Percentiles rank a stretch among this genome's conserved stretches.
phyloP scores from a whole-genome alignment of 1,140 invertebrate species.

The Tetramorium alpestre region DNA sequence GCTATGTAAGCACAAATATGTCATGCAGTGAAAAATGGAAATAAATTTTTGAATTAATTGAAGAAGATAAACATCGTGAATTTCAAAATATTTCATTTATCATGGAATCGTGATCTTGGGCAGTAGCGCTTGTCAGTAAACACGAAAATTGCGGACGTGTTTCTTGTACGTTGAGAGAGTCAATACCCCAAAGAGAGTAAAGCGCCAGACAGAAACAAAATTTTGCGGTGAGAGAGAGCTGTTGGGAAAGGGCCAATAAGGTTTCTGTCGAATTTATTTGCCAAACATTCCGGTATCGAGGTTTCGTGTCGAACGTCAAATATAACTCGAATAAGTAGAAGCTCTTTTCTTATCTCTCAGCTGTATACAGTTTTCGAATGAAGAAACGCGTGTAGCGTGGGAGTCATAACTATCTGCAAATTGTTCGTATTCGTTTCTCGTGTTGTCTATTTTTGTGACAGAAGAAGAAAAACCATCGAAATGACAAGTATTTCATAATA shows the following conservation, averaged over 20 bases:
- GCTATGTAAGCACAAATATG: no score
- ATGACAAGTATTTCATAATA: background rate
- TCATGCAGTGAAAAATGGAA: background rate
- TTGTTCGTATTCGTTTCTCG: background rate
- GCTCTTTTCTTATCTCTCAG: conserved; percentile 54
- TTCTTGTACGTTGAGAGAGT: conserved; percentile 27
- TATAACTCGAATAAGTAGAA: conserved; percentile 58
- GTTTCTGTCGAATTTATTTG: conserved; percentile 70
- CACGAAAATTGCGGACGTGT: conserved; percentile 32
- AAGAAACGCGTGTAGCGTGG: background rate
- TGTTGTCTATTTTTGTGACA: background rate
- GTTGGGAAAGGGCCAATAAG: conserved; percentile 68
- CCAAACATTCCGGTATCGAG: conserved; percentile 61
- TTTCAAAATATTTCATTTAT: conserved; percentile 1
- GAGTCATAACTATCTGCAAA: background rate
- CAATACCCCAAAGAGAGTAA: conserved; percentile 48
- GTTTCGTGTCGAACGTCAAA: conserved; percentile 62
- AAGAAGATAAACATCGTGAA: background rate
- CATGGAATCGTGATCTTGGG: conserved; percentile 24
- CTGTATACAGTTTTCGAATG: background rate
- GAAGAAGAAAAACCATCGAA: background rate
- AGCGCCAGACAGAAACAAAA: conserved; percentile 59
- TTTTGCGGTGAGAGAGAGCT: conserved; percentile 50
- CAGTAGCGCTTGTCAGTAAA: conserved; percentile 40
- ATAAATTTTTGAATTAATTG: conserved; percentile 35